A percentile compares a stretch with the other conserved stretches of the same genome.
Conservation (phyloP, 2,888 invertebrate genomes). For the Dryobotodes eremita region DNA sequence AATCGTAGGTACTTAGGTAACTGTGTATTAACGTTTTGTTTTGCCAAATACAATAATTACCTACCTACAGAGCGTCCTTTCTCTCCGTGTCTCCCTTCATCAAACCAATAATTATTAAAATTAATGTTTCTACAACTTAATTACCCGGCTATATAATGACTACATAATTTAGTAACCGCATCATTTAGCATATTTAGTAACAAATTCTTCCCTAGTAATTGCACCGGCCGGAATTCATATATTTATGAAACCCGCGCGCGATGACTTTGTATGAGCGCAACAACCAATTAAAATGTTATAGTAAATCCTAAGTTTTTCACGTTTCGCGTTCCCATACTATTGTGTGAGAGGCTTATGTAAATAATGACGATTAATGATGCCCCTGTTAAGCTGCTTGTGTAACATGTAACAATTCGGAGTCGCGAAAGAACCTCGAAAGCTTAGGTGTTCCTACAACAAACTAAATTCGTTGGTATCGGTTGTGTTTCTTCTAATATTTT, state of each 20-base stretch:
- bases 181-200: slow-evolving; percentile 61
- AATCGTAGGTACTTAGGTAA: neutral
- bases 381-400: slow-evolving; percentile 66
- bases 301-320: slow-evolving; percentile 67
- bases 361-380: slow-evolving; percentile 76
- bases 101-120: slow-evolving; percentile 35
- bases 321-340: slow-evolving; percentile 73
- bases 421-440: slow-evolving; percentile 34
- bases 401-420: slow-evolving; percentile 61
- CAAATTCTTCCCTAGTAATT: slow-evolving; percentile 61
- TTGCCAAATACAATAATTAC: slow-evolving; percentile 10
- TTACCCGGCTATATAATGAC: slow-evolving; percentile 51
- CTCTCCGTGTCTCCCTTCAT: slow-evolving; percentile 6
- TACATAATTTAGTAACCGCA: slow-evolving; percentile 52
- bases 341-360: slow-evolving; percentile 76
- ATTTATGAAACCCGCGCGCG: slow-evolving; percentile 60
- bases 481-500: too few relatives aligned
- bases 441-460: neutral
- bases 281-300: slow-evolving; percentile 67
- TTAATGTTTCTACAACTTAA: slow-evolving; percentile 37
- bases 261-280: slow-evolving; percentile 63
- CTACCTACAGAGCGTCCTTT: neutral
- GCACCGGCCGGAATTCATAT: slow-evolving; percentile 46
- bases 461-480: too few relatives aligned
- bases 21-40: neutral